Evolutionary conservation across 2,113 vertebrate genomes (phyloP), one percentile per base, ranked within the genome.

Genomic region (Eidolon helvum): DNA sequence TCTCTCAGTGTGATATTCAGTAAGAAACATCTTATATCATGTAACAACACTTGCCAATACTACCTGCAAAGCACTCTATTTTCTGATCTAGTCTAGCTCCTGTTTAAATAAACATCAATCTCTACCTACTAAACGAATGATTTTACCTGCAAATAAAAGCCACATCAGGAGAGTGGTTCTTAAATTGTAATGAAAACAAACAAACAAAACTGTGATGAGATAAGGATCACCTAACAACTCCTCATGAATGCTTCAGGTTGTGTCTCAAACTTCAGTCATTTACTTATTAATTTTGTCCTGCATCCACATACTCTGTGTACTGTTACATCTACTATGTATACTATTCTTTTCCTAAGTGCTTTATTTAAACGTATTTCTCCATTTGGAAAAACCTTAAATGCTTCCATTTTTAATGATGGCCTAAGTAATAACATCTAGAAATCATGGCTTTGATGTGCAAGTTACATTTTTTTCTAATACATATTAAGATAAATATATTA

Each of bases 341-440:
- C 3, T 45, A 43, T 48, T 75, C 61, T 68, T 86, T 89, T 75
- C 40, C 30, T 78, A 66, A 68, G 9, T 86, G 15, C 63, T 92
- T 83, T 96, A 91, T 89, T 91, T 84, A n/a, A 74, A 72, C 72
- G 85, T 43, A 77, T 75, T 26, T 53, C 19, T 45, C 40, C 19
- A 16, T 48, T 40, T 11, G 43, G 12, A 71, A 82, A 16, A 94
- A 63, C 26, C 26, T 59, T 43, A 61, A 75, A 79, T 55, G 68
- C 40, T 80, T 95, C 30, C 5, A 69, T 19, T 84, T 48, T 61
- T 92, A 82, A 87, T 3, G 15, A 55, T 35, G 28, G 10, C 14
- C 14, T 71, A 82, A 55, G 61, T 77, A 68, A 88, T 87, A 45
- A 16, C 1, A 91, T n/a, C 61, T 93, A 89, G 77, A 97, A 87